Base-by-base conservation (phyloP, 2,113 vertebrate genomes). In the Dicrurus megarhynchus region DNA sequence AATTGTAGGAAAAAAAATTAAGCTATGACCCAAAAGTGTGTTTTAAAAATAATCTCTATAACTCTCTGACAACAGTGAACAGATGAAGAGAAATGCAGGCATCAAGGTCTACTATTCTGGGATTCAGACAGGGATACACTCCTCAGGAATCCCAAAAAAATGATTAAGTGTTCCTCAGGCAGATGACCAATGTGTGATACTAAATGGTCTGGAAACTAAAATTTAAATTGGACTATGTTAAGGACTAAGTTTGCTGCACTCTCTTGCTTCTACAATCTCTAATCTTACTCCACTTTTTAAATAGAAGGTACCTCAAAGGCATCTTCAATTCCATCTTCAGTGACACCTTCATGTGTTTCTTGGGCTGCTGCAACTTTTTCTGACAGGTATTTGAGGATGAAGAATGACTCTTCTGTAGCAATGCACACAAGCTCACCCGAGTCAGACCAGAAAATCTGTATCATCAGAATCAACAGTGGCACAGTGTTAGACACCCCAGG, bases 391-490 rank as follows among this genome's bases (percentile, higher is more conserved):
- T 99, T 99, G 77, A 99, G 98, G 95, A 99, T 99, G 96, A 99
- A 99, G 98, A 99, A 99, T 23, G 99, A 99, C 92, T 99, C 99
- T 75, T 99, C 99, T 4, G 99, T 99, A 71, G 99, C 99, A 60
- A 99, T 99, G 96, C 99, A 99, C 81, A 99, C 99, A n/a, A 99
- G 98, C 95, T 99, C 99, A 78, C 99, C 99, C 26, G 99, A 99
- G 96, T 99, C 99, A 47, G 99, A 99, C 99, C 99, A 99, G 98
- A 99, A 99, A 96, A 99, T 99, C 99, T 99, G 96, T 33, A 96
- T 53, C 15, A 83, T 46, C 44, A 93, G 55, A 97, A 94, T 68
- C 14, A 96, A 50, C 11, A 59, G 44, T 2, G 8, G 55, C 67
- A 75, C 46, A 65, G 16, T 13, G 69, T 89, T 16, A 89, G 41